Evolutionary conservation across 64 coral and sea anemone genomes (phyloP), one percentile per base, ranked within the genome.

Genomic region (Dendronephthya gigantea): DNA sequence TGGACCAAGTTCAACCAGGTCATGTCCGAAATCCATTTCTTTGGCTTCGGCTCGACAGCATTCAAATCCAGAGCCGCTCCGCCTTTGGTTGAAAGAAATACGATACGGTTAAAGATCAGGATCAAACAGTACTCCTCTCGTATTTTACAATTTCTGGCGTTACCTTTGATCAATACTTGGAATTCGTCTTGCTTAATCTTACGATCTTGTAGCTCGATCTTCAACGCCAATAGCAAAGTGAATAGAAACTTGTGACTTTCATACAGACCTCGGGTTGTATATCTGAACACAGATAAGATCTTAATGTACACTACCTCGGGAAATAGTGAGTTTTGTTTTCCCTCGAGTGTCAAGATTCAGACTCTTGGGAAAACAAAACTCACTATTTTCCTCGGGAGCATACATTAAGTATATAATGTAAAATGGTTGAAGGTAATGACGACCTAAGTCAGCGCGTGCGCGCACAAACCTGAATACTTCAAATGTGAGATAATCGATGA

Each of bases 21-120:
- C 87, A 98, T 87, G 56, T 98, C 95, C 25, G 93, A 85, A 82
- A 98, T 98, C 95, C 95, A 98, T 75, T 98, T 98, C 87, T 98
- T 98, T 23, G 95, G 95, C 76, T 98, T 98, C 47, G 95, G 92
- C 84, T 98, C 95, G 45, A 98, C 95, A 17, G 92, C 92, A 88
- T 98, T 98, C 12, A 98, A 52, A 88, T 98, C 95, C 23, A 98
- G 82, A 82, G 95, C 95, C 7, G 95, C 95, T 14, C 95, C 95
- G 83, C 95, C 95, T 98, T n/a, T n/a, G n/a, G n/a, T n/a, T n/a
- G n/a, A n/a, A n/a, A n/a, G n/a, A n/a, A n/a, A n/a, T n/a, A n/a
- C n/a, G n/a, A n/a, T n/a, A n/a, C n/a, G n/a, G n/a, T n/a, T n/a
- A n/a, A n/a, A n/a, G n/a, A n/a, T n/a, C n/a, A n/a, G n/a, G n/a